Evolutionary conservation across 2,113 vertebrate species (phyloP), one percentile per base, ranked within the genome.

Genomic region (Tiliqua scincoides): DNA sequence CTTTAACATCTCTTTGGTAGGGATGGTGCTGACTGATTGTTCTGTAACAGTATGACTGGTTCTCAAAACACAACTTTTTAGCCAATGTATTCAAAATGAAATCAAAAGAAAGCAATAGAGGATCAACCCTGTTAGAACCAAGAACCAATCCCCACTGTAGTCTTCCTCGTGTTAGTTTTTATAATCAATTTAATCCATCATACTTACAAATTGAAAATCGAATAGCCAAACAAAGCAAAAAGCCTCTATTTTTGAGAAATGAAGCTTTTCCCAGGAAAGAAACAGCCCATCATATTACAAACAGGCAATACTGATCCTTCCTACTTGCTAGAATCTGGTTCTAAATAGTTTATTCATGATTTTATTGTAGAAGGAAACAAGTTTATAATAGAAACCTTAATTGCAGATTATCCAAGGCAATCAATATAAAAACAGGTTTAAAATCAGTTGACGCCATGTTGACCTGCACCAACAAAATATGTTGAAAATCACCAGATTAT

Each of bases 361-460:
- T 84, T 73, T 62, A 59, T 83, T 73, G 54, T 68, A 83, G n/a
- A 67, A 57, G 43, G 37, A 27, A 84, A 27, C 70, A 76, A 18
- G 20, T 17, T 57, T 79, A 25, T 76, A 35, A 57, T 43, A 78
- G 12, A 32, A 67, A 25, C 18, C 54, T 79, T 48, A 32, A 35
- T 84, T n/a, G 48, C 20, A n/a, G 20, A 4, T 65, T 32, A 32
- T 27, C 72, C 12, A 84, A 75, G 5, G 6, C 59, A 27, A 79
- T 43, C 25, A 23, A 79, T 79, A 25, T 48, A 71, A 40, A 79
- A 48, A 70, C 40, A 70, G 23, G 11, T 61, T 85, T 59, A 37
- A 74, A 57, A 48, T n/a, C 4, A 17, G 20, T 30, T 65, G 20
- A 75, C 63, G 37, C 20, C 71, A 17, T n/a, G 48, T 82, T 40